Conservation (phyloP, 2,797 vertebrate species). For the Heteromormyrus szaboi region DNA sequence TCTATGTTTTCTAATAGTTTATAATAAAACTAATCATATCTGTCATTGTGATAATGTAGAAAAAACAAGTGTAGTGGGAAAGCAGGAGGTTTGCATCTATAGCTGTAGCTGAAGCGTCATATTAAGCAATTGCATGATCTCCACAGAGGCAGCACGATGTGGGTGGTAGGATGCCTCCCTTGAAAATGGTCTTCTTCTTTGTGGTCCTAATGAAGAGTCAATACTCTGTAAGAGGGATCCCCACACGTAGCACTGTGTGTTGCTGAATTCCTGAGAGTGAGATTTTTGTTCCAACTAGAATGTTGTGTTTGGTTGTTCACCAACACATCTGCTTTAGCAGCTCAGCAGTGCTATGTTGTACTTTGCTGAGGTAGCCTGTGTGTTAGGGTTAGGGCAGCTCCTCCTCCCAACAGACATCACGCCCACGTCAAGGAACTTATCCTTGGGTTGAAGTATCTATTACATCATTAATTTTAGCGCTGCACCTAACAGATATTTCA, state of each 20-base stretch:
- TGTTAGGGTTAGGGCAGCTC: no score
- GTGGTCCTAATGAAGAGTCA: background rate
- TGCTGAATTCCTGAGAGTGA: background rate
- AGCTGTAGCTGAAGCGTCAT: background rate
- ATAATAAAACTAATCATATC: background rate
- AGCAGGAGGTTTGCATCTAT: background rate
- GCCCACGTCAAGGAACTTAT: background rate
- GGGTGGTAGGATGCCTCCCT: background rate
- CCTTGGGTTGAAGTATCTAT: background rate
- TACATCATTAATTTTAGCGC: background rate
- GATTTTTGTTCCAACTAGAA: background rate
- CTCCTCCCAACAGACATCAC: background rate
- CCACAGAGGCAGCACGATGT: background rate
- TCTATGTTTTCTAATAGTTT: background rate
- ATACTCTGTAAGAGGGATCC: background rate
- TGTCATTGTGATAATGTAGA: background rate
- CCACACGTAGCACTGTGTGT: background rate
- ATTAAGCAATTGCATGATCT: background rate
- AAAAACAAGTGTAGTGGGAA: background rate
- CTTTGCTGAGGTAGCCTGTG: background rate
- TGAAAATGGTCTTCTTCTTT: background rate
- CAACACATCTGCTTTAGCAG: background rate
- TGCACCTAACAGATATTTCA: background rate
- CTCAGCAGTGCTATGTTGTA: background rate
- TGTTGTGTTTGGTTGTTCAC: constrained; percentile 4